phyloP scores from a whole-genome alignment of 2,888 invertebrate genomes.

The Tenthredo distinguenda region DNA sequence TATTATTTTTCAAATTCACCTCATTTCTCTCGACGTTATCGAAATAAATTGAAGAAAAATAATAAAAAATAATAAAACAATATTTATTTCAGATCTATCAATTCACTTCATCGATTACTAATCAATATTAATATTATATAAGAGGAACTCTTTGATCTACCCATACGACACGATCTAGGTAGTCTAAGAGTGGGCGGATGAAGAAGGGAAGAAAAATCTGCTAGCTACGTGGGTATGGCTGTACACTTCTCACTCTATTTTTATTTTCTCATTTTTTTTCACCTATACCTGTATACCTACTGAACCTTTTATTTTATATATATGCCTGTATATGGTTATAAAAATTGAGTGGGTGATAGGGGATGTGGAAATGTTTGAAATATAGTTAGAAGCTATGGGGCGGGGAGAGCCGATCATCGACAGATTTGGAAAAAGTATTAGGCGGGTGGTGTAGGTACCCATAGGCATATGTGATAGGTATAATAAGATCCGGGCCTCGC shows the following conservation, averaged over 20 bases:
- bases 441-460: too few relatives aligned
- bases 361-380: background rate
- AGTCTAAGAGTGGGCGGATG: background rate
- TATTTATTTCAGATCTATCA: too few relatives aligned
- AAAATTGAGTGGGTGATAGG: slow-evolving; percentile 31
- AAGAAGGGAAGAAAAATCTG: background rate
- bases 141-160: too few relatives aligned
- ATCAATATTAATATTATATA: too few relatives aligned
- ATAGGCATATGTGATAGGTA: background rate
- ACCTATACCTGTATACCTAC: background rate
- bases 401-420: slow-evolving; percentile 16
- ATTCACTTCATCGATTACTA: too few relatives aligned
- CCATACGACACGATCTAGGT: too few relatives aligned
- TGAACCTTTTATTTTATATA: slow-evolving; percentile 4
- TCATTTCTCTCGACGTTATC: too few relatives aligned
- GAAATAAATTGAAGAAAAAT: too few relatives aligned
- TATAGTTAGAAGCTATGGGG: background rate
- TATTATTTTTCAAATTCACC: too few relatives aligned
- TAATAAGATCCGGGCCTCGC: background rate
- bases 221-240: background rate
- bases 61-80: too few relatives aligned
- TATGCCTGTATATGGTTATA: background rate
- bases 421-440: background rate
- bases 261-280: background rate
- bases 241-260: background rate